Base-by-base conservation (phyloP, 2,888 invertebrate species). In the Laspeyria flexula region DNA sequence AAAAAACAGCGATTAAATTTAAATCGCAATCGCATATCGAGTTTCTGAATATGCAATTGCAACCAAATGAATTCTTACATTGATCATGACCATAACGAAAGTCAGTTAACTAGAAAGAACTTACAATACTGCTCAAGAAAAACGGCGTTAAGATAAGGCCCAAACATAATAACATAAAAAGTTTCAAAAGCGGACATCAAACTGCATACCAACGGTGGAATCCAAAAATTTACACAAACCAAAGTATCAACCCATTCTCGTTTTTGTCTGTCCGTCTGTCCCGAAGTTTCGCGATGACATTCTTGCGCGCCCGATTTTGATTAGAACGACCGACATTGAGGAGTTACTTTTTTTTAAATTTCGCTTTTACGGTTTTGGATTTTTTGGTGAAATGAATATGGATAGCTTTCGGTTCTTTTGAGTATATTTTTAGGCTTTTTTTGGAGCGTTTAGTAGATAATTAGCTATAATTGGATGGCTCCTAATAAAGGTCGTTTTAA, bases 191-290 rank as follows among this genome's bases (percentile, higher is more conserved):
- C 65, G 50, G 51, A 31, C 45, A 45, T 49, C 45, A 49, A 39
- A 60, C 65, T 68, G 71, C 59, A 66, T 71, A 62, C 75, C 65
- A 57, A 55, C 64, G 51, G 53, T 63, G 78, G 88, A 86, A 86
- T 86, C 70, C 76, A 65, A 83, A 90, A 88, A 89, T 90, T 88
- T 89, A 90, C 88, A 88, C 89, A 89, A 86, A 76, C 83, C 75
- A 52, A 77, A 75, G 74, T 89, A 90, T 90, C 82, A 86, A 85
- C 79, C 76, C 79, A 86, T 85, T 75, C 81, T 55, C 77, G 79
- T 90, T 90, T 90, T 90, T 90, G 85, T 81, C 66, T 37, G 75
- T 75, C 66, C 65, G 73, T 62, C 60, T 55, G 62, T 71, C 67
- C 61, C 61, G 56, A 71, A 62, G 83, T 83, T 84, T 81, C 77